Conservation (phyloP, 2,797 vertebrate genomes). For the Mormyrus hasselquistii region DNA sequence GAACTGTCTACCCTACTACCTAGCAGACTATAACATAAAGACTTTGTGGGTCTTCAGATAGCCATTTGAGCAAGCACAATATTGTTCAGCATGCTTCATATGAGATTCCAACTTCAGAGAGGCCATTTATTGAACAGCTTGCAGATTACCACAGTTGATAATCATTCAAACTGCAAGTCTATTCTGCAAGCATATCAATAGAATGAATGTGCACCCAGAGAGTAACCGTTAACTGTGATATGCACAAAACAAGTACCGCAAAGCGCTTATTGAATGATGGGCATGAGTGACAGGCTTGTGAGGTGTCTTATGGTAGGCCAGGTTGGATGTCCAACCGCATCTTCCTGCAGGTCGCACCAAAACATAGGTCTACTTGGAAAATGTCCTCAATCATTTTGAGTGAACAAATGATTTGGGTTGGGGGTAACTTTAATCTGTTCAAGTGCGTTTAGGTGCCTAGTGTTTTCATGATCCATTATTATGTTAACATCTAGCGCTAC, state of each 20-base stretch:
- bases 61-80: no score
- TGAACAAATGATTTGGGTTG: neutral
- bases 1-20: neutral
- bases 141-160: neutral
- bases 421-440: neutral
- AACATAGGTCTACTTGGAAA: neutral
- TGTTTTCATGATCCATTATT: neutral
- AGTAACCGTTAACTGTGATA: neutral
- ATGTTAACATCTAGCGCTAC: neutral
- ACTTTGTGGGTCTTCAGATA: neutral
- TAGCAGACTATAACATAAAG: neutral
- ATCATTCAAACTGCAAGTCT: neutral
- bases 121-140: neutral
- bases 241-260: no score
- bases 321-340: neutral
- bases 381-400: neutral
- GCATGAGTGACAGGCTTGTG: neutral
- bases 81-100: neutral
- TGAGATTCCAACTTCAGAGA: neutral
- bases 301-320: neutral
- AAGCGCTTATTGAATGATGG: neutral
- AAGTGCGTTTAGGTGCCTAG: neutral
- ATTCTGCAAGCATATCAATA: neutral
- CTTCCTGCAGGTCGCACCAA: neutral
- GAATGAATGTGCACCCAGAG: neutral